Conservation (phyloP, 2,888 invertebrate genomes). For the Tridacna gigas region DNA sequence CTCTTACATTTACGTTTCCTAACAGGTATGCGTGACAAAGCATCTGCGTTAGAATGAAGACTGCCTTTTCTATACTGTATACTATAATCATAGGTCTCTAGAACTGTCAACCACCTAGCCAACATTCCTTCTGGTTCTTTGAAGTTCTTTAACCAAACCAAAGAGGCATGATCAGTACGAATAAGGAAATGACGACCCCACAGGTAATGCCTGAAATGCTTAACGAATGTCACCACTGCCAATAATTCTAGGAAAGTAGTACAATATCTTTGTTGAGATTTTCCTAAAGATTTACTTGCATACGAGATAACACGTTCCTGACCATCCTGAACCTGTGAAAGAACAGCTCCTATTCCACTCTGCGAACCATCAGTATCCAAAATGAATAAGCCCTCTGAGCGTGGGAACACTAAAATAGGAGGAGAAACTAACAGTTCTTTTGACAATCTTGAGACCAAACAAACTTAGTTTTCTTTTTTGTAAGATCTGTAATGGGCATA, state of each 20-base stretch:
- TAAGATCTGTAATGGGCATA: background rate
- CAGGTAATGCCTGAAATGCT: conserved; percentile 65
- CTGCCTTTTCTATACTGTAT: conserved; percentile 3
- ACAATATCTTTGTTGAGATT: conserved; percentile 55
- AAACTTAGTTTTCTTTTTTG: conserved; percentile 14
- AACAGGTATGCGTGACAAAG: background rate
- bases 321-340: conserved; percentile 40
- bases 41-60: background rate
- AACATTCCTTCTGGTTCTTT: conserved; percentile 48
- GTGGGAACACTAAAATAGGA: conserved; percentile 54
- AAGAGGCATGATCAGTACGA: conserved; percentile 67
- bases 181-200: conserved; percentile 57
- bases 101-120: conserved; percentile 26
- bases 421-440: conserved; percentile 8
- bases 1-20: conserved; percentile 5
- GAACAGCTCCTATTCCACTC: conserved; percentile 61
- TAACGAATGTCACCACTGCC: conserved; percentile 58
- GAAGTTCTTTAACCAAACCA: conserved; percentile 47
- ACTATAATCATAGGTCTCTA: conserved; percentile 44
- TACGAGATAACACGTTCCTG: conserved; percentile 64
- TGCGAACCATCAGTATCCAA: conserved; percentile 68
- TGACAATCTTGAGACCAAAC: conserved; percentile 34
- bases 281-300: conserved; percentile 53
- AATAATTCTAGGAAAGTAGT: conserved; percentile 56
- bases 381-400: conserved; percentile 43